phyloP scores from a whole-genome alignment of 2,888 invertebrate genomes.

The Eupithecia inturbata region DNA sequence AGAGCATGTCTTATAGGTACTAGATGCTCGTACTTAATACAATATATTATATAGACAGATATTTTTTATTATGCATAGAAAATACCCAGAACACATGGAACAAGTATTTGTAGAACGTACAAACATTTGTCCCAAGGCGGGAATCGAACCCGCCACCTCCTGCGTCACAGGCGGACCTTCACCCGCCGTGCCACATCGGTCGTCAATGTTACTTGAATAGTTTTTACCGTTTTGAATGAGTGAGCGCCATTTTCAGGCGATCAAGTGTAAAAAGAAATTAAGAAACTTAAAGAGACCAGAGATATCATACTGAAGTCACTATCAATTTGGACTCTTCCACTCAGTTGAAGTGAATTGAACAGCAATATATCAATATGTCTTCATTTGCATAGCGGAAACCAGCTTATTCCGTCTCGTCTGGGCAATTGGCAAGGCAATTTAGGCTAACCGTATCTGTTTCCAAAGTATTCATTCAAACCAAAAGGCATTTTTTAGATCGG shows the following conservation, averaged over 20 bases:
- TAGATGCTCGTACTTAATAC: no score
- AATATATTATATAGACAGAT: no score
- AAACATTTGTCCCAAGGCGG: no score
- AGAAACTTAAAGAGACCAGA: neutral
- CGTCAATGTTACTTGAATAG: no score
- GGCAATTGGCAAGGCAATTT: conserved; percentile 39
- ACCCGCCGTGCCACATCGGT: no score
- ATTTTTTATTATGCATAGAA: no score
- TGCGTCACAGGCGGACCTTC: no score
- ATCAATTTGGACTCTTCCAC: conserved; percentile 9
- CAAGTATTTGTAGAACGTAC: no score
- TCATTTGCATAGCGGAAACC: conserved; percentile 44
- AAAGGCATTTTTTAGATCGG: neutral
- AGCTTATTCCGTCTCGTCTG: conserved; percentile 39
- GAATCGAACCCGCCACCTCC: no score
- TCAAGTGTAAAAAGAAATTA: conserved; percentile 11
- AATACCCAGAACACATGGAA: no score
- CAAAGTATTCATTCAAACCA: neutral
- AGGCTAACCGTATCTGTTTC: neutral
- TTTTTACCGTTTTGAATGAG: neutral
- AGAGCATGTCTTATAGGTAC: no score
- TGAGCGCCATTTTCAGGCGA: neutral
- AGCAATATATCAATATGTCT: conserved; percentile 45
- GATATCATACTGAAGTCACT: conserved; percentile 1
- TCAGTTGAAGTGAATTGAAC: conserved; percentile 24